Conservation (phyloP, 2,888 invertebrate genomes). For the Stenotaenia linearis region DNA sequence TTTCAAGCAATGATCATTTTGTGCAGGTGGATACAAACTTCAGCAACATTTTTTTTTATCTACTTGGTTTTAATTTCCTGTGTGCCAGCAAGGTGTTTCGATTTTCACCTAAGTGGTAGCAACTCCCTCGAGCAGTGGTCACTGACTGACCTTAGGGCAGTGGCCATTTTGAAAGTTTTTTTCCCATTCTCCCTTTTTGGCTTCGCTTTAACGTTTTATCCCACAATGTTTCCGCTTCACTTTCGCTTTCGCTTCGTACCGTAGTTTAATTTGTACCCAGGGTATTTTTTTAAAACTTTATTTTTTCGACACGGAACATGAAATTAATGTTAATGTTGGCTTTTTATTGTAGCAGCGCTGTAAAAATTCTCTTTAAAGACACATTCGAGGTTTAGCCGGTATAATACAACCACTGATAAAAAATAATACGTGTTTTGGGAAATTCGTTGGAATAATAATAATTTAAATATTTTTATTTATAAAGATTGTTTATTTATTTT, state of each 20-base stretch:
- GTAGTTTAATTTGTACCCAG: background rate
- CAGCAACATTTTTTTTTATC: background rate
- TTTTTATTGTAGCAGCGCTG: background rate
- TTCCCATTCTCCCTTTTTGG: background rate
- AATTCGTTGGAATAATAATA: background rate
- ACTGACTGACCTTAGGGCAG: background rate
- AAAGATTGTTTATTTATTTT: background rate
- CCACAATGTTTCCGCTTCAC: background rate
- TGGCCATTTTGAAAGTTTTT: background rate
- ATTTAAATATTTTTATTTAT: background rate
- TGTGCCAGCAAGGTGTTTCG: constrained; percentile 8
- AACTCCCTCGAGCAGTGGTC: constrained; percentile 17
- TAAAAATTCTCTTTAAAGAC: background rate
- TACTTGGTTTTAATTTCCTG: constrained; percentile 22
- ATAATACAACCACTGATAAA: background rate
- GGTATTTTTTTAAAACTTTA: background rate
- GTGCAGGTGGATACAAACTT: constrained; percentile 20
- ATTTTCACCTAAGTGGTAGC: constrained; percentile 16
- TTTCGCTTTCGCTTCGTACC: background rate
- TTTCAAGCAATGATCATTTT: background rate
- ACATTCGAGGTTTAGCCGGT: background rate
- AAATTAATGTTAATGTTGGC: constrained; percentile 9
- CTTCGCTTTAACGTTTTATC: background rate
- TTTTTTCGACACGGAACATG: background rate
- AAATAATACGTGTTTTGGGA: background rate